Evolutionary conservation across 2,888 invertebrate genomes (phyloP), one percentile per base, ranked within the genome.

Genomic region (Drosophila quasianomalipes): DNA sequence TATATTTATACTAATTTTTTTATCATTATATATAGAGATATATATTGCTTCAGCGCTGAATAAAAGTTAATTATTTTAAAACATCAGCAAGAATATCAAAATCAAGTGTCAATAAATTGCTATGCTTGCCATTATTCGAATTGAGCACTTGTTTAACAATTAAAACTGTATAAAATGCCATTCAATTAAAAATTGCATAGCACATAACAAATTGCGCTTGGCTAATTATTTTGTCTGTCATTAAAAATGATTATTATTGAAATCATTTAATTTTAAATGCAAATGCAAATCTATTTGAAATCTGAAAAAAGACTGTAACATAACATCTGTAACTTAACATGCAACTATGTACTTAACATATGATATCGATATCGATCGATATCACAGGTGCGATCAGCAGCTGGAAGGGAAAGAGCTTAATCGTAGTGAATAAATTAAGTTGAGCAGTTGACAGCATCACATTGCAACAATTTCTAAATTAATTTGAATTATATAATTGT

Each of bases 401-500:
- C 22, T 22, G 44, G 22, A 12, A 12, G n/a, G 1, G 10, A 1
- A 41, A 22, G 22, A 44, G 22, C 5, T 44, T 12, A 12, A 44
- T 44, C 22, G 12, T 22, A 10, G 44, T 44, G 44, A 44, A 12
- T 22, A 12, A 44, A 44, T 22, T 44, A 22, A 44, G 12, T 44
- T 44, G 22, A 22, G 2, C 22, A 44, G 12, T 26, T 47, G 47
- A 16, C 7, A 14, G 47, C 7, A 7, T 3, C 6, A 7, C 22
- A 44, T 6, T 47, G 22, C 14, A 16, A 26, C 2, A 16, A 47
- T 7, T 47, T 73, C 52, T 52, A 71, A 81, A 65, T 63, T 14
- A 57, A 72, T 72, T 62, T 51, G 55, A 73, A 4, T 26, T 47
- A 16, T 71, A 73, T 81, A 47, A 58, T 68, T 53, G 49, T 64